Conservation (phyloP, 2,888 invertebrate genomes). For the Melolontha melolontha region DNA sequence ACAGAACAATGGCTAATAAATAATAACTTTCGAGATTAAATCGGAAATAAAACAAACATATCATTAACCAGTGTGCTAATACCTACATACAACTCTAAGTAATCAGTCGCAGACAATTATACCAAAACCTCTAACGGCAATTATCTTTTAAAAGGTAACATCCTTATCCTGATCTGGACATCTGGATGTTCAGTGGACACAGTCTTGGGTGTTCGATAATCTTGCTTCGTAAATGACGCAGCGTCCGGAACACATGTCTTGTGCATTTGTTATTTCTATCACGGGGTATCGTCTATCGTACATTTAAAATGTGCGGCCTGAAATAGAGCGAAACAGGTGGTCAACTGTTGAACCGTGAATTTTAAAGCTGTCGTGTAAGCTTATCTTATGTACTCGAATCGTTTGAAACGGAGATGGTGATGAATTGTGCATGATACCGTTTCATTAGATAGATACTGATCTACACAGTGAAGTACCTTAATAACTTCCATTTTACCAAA, state of each 20-base stretch:
- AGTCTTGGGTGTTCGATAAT: conserved; percentile 1
- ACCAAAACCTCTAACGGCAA: conserved; percentile 11
- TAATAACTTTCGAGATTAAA: conserved; percentile 27
- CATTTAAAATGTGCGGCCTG: conserved; percentile 45
- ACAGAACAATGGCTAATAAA: conserved; percentile 28
- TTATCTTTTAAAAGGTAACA: conserved; percentile 18
- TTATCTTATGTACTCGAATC: conserved; percentile 36
- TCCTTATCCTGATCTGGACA: neutral
- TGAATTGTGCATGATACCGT: conserved; percentile 36
- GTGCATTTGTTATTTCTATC: conserved; percentile 26
- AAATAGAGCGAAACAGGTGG: conserved; percentile 49
- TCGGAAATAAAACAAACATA: conserved; percentile 28
- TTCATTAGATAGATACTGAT: conserved; percentile 36
- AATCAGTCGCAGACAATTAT: conserved; percentile 22
- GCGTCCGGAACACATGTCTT: conserved; percentile 4
- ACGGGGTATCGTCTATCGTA: conserved; percentile 46
- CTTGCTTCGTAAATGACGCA: conserved; percentile 11
- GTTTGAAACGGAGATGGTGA: conserved; percentile 32
- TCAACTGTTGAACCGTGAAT: conserved; percentile 49
- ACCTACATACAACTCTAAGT: conserved; percentile 4
- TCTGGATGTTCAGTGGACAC: neutral
- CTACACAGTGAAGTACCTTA: conserved; percentile 20
- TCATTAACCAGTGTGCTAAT: conserved; percentile 10
- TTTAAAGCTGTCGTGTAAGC: conserved; percentile 44
- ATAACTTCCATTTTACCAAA: conserved; percentile 26